Base-by-base conservation (phyloP, 2,113 vertebrate species). In the Corydoras sp. region DNA sequence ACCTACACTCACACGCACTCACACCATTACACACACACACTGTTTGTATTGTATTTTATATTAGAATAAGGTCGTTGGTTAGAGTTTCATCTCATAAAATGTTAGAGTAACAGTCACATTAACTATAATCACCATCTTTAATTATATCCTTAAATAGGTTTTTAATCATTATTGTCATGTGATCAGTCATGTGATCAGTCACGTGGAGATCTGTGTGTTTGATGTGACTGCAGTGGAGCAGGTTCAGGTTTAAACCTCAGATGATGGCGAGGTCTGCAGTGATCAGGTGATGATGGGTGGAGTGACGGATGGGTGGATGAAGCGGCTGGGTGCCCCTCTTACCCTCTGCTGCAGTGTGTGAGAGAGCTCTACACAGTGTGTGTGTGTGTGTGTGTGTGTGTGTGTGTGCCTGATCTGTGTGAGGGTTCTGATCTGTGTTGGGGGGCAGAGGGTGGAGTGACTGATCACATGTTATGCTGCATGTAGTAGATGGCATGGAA, bases 401-500 rank as follows among this genome's bases (percentile, higher is more conserved):
- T 75, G 78, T 80, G 80, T 82, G 88, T 83, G 90, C 85, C 81
- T 91, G 86, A 81, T 88, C 89, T 82, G 85, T 89, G 86, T 88
- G 89, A 82, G 86, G 91, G 80, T 88, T 89, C 82, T 85, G 91
- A 80, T 90, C 89, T 0, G 32, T 18, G 67, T 80, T 83, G 78
- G 88, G 89, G 86, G 89, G 88, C 86, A 86, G 84, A 87, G 85
- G 84, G 87, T 83, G 89, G 86, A 90, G 87, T 82, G 85, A 85
- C 86, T 89, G 87, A 77, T 91, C 88, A 85, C 89, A 92, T 89
- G 91, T 84, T 89, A 90, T 84, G 85, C 86, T 89, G 90, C 91
- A 89, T 84, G 85, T 90, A 82, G 89, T 89, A 81, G 89, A 88
- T 89, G 88, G 89, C 86, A 88, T 85, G 85, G 86, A 85, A 92